Evolutionary conservation across 2,113 vertebrate genomes (phyloP), one percentile per base, ranked within the genome.

Genomic region (Struthidea cinerea): DNA sequence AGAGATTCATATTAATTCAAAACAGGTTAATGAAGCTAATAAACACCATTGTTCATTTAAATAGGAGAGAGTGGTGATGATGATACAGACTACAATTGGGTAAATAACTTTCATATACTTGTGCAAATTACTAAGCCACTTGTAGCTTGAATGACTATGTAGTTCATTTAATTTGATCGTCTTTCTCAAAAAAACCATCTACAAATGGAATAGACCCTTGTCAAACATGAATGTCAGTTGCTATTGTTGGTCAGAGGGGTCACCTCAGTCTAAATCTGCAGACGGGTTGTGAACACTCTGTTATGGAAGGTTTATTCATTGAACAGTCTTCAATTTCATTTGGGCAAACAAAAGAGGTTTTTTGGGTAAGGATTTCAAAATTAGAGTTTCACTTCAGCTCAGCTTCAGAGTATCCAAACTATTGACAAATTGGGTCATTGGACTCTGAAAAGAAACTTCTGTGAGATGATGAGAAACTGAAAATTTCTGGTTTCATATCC

Each of bases 321-420:
- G 53, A 32, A 59, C 8, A 3, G 8, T 35, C 11, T 27, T 53
- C 2, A 4, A 3, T 52, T 78, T 37, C 46, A 33, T 80, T 57
- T 59, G 6, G 3, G 18, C 22, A 37, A 73, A 65, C 3, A 47
- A 57, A 41, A 33, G 6, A 1, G 0, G 0, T 10, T 27, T 71
- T 92, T 69, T 71, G 3, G 6, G 53, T 70, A 73, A 80, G 13
- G 16, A 16, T 50, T 10, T 26, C 9, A 73, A 63, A 80, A 44
- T 61, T n/a, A 61, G 13, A 16, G 65, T 81, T 86, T 89, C 46
- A n/a, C 8, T 9, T 83, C 2, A 0, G 9, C 4, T 63, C 18
- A 64, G 18, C 20, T 87, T 92, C 50, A 77, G 46, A 39, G 9
- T 83, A 57, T 61, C n/a, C 21, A 39, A 77, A 44, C 15, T 8